Evolutionary conservation across 1,140 invertebrate genomes (phyloP).

Genomic region (Paraescarpia echinospica): DNA sequence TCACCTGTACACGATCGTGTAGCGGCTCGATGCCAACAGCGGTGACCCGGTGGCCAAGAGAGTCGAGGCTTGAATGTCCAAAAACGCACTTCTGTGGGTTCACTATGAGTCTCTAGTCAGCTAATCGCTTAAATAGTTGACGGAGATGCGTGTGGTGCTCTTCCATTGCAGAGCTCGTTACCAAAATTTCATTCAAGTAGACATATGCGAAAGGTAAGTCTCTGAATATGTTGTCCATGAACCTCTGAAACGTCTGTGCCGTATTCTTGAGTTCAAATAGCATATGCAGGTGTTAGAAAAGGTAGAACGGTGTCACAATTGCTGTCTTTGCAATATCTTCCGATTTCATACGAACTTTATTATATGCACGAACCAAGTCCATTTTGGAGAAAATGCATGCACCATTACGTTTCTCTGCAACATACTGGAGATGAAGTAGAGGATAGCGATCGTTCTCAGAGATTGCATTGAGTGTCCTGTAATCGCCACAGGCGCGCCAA

Average conservation of each 20-base stretch:
- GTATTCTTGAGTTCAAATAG: no score
- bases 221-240: conserved; percentile 28
- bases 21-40: background rate
- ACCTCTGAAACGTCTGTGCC: conserved; percentile 33
- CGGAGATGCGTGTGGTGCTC: background rate
- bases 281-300: conserved; percentile 26
- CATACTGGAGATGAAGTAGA: background rate
- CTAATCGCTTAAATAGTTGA: conserved; percentile 1
- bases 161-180: conserved; percentile 9
- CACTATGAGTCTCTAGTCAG: background rate
- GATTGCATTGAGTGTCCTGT: no score
- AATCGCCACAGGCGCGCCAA: no score
- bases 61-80: background rate
- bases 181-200: conserved; percentile 31
- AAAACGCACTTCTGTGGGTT: no score
- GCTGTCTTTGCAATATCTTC: no score
- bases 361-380: background rate
- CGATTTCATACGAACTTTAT: background rate
- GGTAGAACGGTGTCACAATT: background rate
- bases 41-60: background rate
- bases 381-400: no score
- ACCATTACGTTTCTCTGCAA: no score
- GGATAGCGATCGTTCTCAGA: background rate
- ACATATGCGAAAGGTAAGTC: no score
- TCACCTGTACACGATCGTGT: no score